Base-by-base conservation (phyloP, 2,797 vertebrate genomes). In the Coluber constrictor region DNA sequence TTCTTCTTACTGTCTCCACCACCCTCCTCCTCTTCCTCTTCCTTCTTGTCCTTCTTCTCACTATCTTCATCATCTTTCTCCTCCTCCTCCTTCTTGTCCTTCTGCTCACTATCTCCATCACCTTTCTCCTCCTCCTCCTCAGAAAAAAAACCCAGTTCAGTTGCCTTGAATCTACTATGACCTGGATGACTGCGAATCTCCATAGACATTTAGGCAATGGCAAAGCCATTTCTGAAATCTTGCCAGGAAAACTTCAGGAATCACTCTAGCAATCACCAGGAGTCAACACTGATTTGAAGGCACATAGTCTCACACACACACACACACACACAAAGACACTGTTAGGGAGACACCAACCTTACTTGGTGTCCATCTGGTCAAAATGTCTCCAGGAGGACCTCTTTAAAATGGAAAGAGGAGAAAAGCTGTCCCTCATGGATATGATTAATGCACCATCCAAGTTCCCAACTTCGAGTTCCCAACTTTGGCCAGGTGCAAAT, bases 401-500 rank as follows among this genome's bases (percentile, higher is more conserved):
- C 16, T 74, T 63, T 66, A 43, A 32, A 70, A 59, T 25, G 32
- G 83, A 93, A 90, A 86, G 27, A 9, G 37, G 89, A 51, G 60
- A 25, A 59, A 8, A 18, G 56, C 12, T n/a, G 0, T 54, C 32
- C 7, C 59, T 12, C 20, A 93, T 96, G 93, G 94, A 97, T 95
- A 94, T 96, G 95, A 97, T 96, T 97, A 97, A 95, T 90, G 94
- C 97, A 32, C 97, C 97, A 96, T 95, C 95, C 97, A 96, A 98
- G 97, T 98, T 98, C 97, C 97, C 98, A 97, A 95, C 6, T 47
- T 47, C 5, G 47, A 98, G 97, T 98, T 98, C 97, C 97, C 98
- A 97, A 95, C 95, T 97, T 97, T 97, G 95, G 96, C 98, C 98
- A 98, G 98, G 98, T 98, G 98, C 97, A 97, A 97, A 96, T 96